Evolutionary conservation across 2,888 invertebrate species (phyloP).

Genomic region (Oxyteleia sp.): DNA sequence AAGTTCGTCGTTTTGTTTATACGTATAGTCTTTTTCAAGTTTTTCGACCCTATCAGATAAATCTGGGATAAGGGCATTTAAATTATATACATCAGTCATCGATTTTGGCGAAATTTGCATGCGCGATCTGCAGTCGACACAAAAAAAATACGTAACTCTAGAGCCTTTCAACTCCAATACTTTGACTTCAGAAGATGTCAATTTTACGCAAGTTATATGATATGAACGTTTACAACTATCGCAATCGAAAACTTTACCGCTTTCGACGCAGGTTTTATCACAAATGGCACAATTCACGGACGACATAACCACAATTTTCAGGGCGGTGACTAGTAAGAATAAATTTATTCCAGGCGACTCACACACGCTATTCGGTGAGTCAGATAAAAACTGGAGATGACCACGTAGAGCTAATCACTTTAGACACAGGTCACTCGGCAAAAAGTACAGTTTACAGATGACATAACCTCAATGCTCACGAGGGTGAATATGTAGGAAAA

Average conservation of each 20-base stretch:
- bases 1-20: background rate
- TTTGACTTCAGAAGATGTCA: conserved; percentile 1
- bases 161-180: background rate
- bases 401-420: too few species aligned
- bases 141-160: conserved; percentile 1
- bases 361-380: too few species aligned
- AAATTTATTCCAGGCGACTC: too few species aligned
- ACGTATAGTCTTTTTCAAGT: background rate
- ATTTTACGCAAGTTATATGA: conserved; percentile 2
- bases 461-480: too few species aligned
- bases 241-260: conserved; percentile 2
- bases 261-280: background rate
- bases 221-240: background rate
- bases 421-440: too few species aligned
- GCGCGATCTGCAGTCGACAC: background rate
- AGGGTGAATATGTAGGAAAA: too few species aligned
- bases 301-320: conserved; percentile 4
- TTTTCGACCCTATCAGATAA: conserved; percentile 3
- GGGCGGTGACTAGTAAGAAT: background rate
- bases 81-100: conserved; percentile 10
- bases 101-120: background rate
- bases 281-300: background rate
- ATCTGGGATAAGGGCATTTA: background rate
- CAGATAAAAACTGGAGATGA: too few species aligned
- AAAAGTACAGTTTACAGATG: too few species aligned